Evolutionary conservation across 2,797 vertebrate species (phyloP).

Genomic region (Acrocephalus scirpaceus): DNA sequence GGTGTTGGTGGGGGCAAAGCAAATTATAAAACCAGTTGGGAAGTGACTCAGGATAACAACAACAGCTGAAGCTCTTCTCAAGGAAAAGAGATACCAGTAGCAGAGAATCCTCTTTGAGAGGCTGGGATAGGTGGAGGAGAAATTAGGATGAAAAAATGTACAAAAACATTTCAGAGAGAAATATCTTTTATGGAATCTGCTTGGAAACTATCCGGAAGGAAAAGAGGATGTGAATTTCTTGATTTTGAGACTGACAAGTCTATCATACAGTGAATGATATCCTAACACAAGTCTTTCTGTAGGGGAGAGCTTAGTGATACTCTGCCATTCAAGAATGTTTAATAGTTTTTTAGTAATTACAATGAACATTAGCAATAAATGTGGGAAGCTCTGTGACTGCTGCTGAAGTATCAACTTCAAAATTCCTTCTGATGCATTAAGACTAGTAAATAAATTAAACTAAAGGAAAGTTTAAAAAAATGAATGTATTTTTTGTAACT

Average conservation of each 20-base stretch:
- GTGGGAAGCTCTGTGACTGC: neutral
- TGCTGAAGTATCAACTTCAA: neutral
- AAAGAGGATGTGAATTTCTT: neutral
- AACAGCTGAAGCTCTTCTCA: neutral
- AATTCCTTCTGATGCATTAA: neutral
- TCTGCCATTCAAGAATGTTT: neutral
- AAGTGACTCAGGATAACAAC: neutral
- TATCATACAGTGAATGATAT: neutral
- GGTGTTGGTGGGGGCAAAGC: fast-evolving
- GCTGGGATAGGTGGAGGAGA: neutral
- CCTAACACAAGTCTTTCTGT: neutral
- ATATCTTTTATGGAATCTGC: neutral
- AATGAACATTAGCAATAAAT: neutral
- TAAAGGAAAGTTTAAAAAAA: neutral
- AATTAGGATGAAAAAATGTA: neutral
- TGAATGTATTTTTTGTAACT: neutral
- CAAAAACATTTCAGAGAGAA: neutral
- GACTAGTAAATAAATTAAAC: neutral
- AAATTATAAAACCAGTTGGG: neutral
- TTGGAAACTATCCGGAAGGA: neutral
- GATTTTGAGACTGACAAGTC: neutral
- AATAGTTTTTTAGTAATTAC: neutral
- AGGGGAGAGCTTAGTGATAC: neutral
- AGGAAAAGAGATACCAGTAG: neutral
- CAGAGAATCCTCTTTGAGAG: neutral